Conservation (phyloP, 2,113 vertebrate genomes). For the Abramis brama region DNA sequence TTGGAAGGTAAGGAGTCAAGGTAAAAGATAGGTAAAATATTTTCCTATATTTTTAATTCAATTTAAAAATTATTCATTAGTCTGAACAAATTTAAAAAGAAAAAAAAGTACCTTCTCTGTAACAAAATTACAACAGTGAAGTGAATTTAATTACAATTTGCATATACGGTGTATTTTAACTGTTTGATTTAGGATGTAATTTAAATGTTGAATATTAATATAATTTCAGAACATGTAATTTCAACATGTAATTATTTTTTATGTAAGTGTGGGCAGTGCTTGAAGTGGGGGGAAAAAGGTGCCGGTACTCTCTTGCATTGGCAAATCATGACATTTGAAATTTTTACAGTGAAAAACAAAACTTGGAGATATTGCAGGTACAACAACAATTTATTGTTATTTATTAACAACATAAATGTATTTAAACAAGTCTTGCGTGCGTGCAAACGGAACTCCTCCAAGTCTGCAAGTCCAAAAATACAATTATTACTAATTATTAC, state of each 20-base stretch:
- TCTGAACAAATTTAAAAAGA: neutral
- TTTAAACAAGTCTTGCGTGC: no score
- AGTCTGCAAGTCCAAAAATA: no score
- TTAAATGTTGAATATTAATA: neutral
- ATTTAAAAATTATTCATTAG: neutral
- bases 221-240: neutral
- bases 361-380: no score
- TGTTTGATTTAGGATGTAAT: neutral
- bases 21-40: neutral
- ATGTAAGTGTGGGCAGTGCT: neutral
- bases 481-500: no score
- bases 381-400: no score
- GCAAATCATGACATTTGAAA: no score
- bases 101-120: neutral
- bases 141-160: neutral
- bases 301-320: no score
- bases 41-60: neutral
- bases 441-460: no score
- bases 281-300: no score
- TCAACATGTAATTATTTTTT: neutral
- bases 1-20: conserved; percentile 19
- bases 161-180: neutral
- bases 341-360: no score
- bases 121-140: neutral
- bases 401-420: no score